These are phyloP conservation scores for Helicoverpa assulta DNA, from an alignment of 2,888 invertebrate genomes.

Conservation along the genomic window DNA sequence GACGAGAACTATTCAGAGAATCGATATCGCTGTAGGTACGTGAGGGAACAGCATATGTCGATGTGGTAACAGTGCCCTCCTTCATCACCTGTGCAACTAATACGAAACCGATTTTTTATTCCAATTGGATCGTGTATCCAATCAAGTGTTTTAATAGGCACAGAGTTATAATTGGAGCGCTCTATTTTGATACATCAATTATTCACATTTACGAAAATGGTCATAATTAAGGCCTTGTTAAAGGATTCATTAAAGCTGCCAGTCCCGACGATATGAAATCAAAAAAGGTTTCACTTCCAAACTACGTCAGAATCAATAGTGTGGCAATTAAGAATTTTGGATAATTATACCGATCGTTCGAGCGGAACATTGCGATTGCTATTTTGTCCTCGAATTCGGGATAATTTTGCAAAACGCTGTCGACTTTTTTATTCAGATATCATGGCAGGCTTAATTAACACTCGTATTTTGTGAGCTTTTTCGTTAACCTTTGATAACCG, in stretches of 20 bases:
- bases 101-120: constrained; percentile 50
- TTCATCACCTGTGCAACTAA: constrained; percentile 53
- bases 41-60: constrained; percentile 41
- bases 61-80: constrained; percentile 42
- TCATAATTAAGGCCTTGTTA: constrained; percentile 37
- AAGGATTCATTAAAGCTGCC: constrained; percentile 35
- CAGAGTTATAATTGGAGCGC: constrained; percentile 17
- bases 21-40: constrained; percentile 65
- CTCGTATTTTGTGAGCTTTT: constrained; percentile 47
- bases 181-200: constrained; percentile 27
- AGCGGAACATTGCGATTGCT: constrained; percentile 63
- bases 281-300: constrained; percentile 64
- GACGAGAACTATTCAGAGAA: constrained; percentile 63
- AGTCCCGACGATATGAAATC: constrained; percentile 28
- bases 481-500: constrained; percentile 37
- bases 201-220: constrained; percentile 12
- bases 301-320: constrained; percentile 71
- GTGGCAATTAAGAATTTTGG: constrained; percentile 72
- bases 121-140: constrained; percentile 36
- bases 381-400: constrained; percentile 46
- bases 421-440: constrained; percentile 41
- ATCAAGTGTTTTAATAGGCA: constrained; percentile 48
- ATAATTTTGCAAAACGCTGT: constrained; percentile 50
- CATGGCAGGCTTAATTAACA: constrained; percentile 50
- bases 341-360: constrained; percentile 71